Base-by-base conservation (phyloP, 2,888 invertebrate genomes). In the Globia sparganii region DNA sequence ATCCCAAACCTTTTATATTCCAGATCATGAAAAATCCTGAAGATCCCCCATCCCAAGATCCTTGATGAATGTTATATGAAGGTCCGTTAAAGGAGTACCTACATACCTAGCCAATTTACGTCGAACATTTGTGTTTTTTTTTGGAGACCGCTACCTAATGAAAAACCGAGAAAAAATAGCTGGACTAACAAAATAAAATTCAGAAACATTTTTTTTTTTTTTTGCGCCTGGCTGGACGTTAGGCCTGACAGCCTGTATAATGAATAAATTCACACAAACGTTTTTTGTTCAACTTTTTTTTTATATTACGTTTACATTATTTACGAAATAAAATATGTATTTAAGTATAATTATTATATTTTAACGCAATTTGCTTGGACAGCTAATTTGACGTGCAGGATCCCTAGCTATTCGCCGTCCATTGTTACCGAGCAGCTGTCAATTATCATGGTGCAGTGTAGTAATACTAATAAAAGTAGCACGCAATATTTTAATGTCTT, bases 401-500 rank as follows among this genome's bases (percentile, higher is more conserved):
- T 69, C 62, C 43, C 56, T 71, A 65, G 58, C 31, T 43, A 64
- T 59, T 66, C 43, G 6, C 46, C 68, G 8, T 28, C 59, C 72
- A 73, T 77, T 77, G 71, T 76, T 46, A 31, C 31, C 34, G 49
- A 78, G 62, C 86, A 86, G 75, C 85, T 86, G 87, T 74, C 74
- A 74, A 75, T 72, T 73, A 72, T 74, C 37, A 62, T 58, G 25
- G 58, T 62, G 49, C 34, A 37, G 13, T 43, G 13, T n/a, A 37
- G 28, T 61, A 49, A 53, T n/a, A 56, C 53, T n/a, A 56, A 11
- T 75, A 81, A 68, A 75, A 76, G 21, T 34, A 61, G 56, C 74
- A 71, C 72, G 75, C 76, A 72, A 72, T 81, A 72, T 65, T 85
- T 74, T 77, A 65, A 72, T 72, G 71, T 80, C 78, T 78, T 77